Conservation (phyloP, 2,113 vertebrate genomes). For the Columbina picui region DNA sequence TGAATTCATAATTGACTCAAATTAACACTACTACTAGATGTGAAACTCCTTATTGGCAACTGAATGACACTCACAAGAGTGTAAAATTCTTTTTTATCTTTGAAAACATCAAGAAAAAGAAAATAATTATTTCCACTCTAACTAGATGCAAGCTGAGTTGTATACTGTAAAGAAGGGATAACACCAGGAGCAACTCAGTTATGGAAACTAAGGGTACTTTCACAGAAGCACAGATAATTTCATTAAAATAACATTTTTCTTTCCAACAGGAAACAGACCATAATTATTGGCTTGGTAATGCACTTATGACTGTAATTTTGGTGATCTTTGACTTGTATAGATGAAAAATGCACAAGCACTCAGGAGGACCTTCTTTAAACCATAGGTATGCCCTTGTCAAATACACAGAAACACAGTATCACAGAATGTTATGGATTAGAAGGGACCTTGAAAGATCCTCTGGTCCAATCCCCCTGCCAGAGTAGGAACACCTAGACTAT, state of each 20-base stretch:
- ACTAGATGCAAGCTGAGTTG: neutral
- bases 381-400: fast-evolving
- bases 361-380: neutral
- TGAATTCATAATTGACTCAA: constrained; percentile 1
- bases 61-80: neutral
- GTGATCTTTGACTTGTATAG: neutral
- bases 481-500: no score
- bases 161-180: neutral
- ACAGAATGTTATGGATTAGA: no score
- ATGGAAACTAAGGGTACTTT: neutral
- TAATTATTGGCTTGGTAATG: neutral
- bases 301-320: neutral
- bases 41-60: neutral
- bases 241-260: neutral
- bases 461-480: no score
- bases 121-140: neutral
- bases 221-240: neutral
- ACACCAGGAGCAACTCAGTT: neutral
- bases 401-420: no score
- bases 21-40: neutral
- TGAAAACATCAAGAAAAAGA: neutral
- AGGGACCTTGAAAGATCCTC: no score
- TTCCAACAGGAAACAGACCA: neutral
- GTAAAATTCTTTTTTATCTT: neutral
- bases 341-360: fast-evolving